Evolutionary conservation across 1,140 invertebrate genomes (phyloP), one percentile per base, ranked within the genome.

Genomic region (Drosophila eugracilis): DNA sequence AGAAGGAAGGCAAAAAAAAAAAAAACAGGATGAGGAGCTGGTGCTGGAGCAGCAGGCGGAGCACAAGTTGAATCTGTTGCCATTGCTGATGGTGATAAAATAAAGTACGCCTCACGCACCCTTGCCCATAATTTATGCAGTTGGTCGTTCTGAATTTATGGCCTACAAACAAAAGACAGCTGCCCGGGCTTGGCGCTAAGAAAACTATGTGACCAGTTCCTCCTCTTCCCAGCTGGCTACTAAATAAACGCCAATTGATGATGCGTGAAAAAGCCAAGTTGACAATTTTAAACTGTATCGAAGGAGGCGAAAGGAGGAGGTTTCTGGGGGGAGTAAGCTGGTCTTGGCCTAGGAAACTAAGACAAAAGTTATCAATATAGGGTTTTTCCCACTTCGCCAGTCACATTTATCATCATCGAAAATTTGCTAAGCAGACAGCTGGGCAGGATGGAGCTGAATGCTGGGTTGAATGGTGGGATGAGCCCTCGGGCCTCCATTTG

Each of bases 241-340:
- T 83, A 85, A 83, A 86, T 85, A 85, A 85, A 85, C 72, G 77
- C 73, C 78, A 85, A 85, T 85, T 85, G 81, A 85, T 85, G 81
- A 85, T 72, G 81, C 81, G 81, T 81, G 70, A 85, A 85, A 86
- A 77, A 74, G 62, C 77, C 54, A 74, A 78, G 77, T 86, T 85
- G 81, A 86, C 81, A 86, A 85, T 86, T 85, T 85, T 73, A 86
- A 84, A 85, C 70, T 86, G 76, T 85, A 84, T 79, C 77, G 71
- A 41, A 21, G 14, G 44, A 17, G 37, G 17, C 19, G 42, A 24
- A 1, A 30, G 9, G 28, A 4, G n/a, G 17, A 9, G 15, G 5
- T 12, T 12, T 0, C 5, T 9, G 5, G 1, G 15, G 14, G 5
- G n/a, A n/a, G n/a, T n/a, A n/a, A n/a, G n/a, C n/a, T n/a, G n/a